Percentiles rank a stretch among this genome's conserved stretches.
phyloP scores from a whole-genome alignment of 2,888 invertebrate species.

The Ypsolopha sequella region DNA sequence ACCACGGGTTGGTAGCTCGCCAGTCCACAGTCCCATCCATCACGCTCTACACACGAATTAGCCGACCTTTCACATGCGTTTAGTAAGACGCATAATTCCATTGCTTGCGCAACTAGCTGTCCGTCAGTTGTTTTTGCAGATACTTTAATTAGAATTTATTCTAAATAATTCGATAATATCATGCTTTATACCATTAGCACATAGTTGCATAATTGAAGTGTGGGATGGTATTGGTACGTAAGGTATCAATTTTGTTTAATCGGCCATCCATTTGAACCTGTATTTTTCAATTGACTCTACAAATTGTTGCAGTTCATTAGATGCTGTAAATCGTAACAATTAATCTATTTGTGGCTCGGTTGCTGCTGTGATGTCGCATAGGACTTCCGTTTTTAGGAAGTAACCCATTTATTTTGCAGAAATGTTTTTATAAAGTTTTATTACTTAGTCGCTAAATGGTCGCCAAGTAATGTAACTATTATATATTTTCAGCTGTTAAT shows the following conservation, averaged over 20 bases:
- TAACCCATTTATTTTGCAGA: no score
- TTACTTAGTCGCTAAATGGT: no score
- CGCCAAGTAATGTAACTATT: no score
- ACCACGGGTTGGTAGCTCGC: not conserved
- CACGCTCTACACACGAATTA: not conserved
- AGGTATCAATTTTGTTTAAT: not conserved
- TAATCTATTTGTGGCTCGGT: not conserved
- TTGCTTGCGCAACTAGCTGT: not conserved
- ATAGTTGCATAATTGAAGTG: not conserved
- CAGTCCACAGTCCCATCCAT: not conserved
- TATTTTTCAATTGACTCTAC: not conserved
- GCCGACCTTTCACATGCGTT: constrained; percentile 3
- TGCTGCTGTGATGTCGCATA: not conserved
- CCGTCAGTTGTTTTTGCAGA: constrained; percentile 1
- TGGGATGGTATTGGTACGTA: not conserved
- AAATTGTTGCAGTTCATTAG: not conserved
- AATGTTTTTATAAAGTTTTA: no score
- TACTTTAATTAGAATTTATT: constrained; percentile 1
- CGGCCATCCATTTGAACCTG: not conserved
- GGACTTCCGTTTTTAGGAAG: not conserved
- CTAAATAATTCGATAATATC: not conserved
- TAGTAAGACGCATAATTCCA: not conserved
- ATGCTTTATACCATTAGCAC: not conserved
- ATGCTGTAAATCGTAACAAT: not conserved
- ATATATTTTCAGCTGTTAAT: not conserved